These are phyloP conservation scores for Physella acuta DNA, from an alignment of 1,140 invertebrate species.

Conservation along the genomic window DNA sequence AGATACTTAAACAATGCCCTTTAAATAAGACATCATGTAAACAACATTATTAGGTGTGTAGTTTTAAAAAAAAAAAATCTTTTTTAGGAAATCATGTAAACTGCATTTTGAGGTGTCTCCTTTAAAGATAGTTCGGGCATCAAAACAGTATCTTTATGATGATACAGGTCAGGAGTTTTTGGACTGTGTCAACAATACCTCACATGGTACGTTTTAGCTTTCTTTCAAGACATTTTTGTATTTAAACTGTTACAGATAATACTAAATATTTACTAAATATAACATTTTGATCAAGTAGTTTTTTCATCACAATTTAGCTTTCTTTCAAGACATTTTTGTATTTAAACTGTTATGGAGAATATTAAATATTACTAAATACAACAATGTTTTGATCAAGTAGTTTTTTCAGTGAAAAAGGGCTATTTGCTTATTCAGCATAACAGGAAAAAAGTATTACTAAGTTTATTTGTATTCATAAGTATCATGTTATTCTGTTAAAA, in stretches of 20 bases:
- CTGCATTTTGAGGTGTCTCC: conserved; percentile 91
- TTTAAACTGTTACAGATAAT: background rate
- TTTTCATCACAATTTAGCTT: background rate
- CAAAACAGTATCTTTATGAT: conserved; percentile 95
- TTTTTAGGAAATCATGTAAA: conserved; percentile 81
- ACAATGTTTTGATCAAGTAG: background rate
- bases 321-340: background rate
- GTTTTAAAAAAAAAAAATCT: conserved; percentile 10
- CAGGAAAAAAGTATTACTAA: background rate
- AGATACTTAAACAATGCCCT: background rate
- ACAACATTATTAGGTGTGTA: background rate
- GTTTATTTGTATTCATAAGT: background rate
- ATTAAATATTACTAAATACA: background rate
- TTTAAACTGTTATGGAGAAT: background rate
- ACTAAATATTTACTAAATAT: background rate
- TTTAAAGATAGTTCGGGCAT: conserved; percentile 86
- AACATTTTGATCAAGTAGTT: background rate
- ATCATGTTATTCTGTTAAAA: background rate
- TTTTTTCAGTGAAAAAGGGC: background rate
- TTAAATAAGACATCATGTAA: background rate
- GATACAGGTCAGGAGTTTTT: conserved; percentile 85
- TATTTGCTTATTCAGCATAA: background rate
- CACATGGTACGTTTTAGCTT: conserved; percentile 77
- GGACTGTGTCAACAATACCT: conserved; percentile 99
- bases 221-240: background rate